Evolutionary conservation across 92 coral and sea anemone species (phyloP), one percentile per base, ranked within the genome.

Genomic region (Palythoa grandis): DNA sequence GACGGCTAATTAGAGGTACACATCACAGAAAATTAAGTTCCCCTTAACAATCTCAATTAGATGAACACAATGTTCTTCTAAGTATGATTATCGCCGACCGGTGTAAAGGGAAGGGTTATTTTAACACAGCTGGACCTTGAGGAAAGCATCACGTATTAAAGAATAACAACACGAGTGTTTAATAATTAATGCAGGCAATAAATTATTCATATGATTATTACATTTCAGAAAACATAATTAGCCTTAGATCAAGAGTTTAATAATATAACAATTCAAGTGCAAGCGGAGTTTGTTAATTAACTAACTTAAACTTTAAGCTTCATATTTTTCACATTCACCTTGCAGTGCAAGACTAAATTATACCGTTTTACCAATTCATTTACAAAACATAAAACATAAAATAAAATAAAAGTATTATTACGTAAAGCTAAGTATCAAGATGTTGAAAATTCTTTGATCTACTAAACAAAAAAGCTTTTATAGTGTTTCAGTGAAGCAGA

Each of bases 81-180:
- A 24, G 6, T 22, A 22, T 9, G 17, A 63, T 65, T 65, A 79
- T n/a, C 73, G 40, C 25, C 50, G n/a, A 11, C 15, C n/a, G 5
- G 84, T 20, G 72, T 3, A 63, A 63, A 79, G 57, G 7, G 11
- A 50, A 22, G 19, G 7, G 4, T 29, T 29, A 29, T 29, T n/a
- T 29, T 29, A 23, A 13, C 85, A 80, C 74, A 80, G 85, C 85
- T 80, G 85, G 74, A 6, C 39, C 20, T 1, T 22, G 43, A 17
- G 8, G 5, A 4, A 7, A 7, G 43, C 39, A 25, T 3, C 43
- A 37, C 43, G 47, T 69, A 13, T 25, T 4, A 23, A 12, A 12
- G 19, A 12, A 48, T 50, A 50, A 75, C 50, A 58, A 52, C 57
- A 75, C 39, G 39, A 54, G 67, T 76, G 20, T 56, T 22, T 76